Conservation (phyloP, 2,888 invertebrate genomes). For the Ametastegia equiseti region DNA sequence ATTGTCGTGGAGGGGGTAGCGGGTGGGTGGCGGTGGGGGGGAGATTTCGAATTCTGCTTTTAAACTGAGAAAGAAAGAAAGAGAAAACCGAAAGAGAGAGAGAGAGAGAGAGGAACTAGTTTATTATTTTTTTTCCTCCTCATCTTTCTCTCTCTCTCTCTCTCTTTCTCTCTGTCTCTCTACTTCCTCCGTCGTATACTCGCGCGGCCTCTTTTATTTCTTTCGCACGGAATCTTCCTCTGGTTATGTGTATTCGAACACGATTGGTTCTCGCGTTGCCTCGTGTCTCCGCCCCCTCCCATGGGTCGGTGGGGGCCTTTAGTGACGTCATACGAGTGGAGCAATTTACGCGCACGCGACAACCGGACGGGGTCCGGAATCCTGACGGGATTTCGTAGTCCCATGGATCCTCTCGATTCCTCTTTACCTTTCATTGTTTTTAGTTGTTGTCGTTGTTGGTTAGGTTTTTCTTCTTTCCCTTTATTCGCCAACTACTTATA, state of each 20-base stretch:
- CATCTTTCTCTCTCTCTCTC: neutral
- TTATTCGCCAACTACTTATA: neutral
- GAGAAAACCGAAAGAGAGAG: neutral
- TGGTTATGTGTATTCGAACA: neutral
- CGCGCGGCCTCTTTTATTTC: neutral
- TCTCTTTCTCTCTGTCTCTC: neutral
- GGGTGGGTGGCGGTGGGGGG: neutral
- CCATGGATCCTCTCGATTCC: neutral
- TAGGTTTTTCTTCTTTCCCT: neutral
- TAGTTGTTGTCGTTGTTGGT: no score
- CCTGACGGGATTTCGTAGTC: neutral
- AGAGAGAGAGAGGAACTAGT: neutral
- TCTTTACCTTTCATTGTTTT: neutral
- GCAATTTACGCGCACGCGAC: constrained; percentile 36
- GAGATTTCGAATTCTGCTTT: constrained; percentile 19
- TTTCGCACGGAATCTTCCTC: neutral
- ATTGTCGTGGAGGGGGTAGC: neutral
- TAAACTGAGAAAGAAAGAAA: neutral
- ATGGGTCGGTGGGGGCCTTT: constrained; percentile 16
- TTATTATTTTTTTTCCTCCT: neutral
- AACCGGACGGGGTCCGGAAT: constrained; percentile 25
- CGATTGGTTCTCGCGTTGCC: constrained; percentile 8
- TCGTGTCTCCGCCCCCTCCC: constrained; percentile 14
- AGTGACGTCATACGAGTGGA: constrained; percentile 29
- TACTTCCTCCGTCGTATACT: neutral